phyloP scores from a whole-genome alignment of 2,113 vertebrate species.

The Brachyhypopomus occidentalis region DNA sequence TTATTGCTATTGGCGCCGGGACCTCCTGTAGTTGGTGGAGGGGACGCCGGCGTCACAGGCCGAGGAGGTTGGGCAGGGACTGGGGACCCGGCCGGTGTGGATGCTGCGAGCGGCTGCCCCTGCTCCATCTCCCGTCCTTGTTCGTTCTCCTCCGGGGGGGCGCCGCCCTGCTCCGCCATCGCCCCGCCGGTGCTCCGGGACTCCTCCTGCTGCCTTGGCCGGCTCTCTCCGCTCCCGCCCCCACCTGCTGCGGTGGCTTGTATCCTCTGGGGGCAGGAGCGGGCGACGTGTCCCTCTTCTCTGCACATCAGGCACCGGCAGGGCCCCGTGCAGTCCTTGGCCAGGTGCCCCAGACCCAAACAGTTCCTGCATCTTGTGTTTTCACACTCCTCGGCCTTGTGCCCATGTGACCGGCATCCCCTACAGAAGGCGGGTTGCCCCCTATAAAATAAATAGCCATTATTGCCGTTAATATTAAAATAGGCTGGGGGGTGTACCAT shows the following conservation, averaged over 20 bases:
- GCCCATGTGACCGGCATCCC: not conserved
- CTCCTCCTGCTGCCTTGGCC: too few relatives aligned
- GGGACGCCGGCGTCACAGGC: too few relatives aligned
- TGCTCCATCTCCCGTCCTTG: too few relatives aligned
- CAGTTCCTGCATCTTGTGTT: not conserved
- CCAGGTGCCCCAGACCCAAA: not conserved
- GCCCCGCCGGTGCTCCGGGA: too few relatives aligned
- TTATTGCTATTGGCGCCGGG: too few relatives aligned
- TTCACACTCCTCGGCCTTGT: not conserved
- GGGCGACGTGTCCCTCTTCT: not conserved
- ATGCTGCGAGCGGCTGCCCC: too few relatives aligned
- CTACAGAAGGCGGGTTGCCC: not conserved
- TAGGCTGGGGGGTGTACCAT: not conserved
- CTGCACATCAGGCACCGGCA: not conserved
- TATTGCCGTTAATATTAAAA: not conserved
- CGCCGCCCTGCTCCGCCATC: too few relatives aligned
- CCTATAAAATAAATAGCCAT: not conserved
- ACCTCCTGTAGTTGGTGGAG: too few relatives aligned
- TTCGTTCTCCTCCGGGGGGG: too few relatives aligned
- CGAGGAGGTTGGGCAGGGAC: not conserved
- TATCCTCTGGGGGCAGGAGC: not conserved
- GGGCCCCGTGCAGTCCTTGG: not conserved
- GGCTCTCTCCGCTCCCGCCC: not conserved
- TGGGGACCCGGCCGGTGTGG: not conserved
- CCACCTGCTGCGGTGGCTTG: not conserved